Evolutionary conservation across 2,888 invertebrate genomes (phyloP).

Genomic region (Cantharis lateralis): DNA sequence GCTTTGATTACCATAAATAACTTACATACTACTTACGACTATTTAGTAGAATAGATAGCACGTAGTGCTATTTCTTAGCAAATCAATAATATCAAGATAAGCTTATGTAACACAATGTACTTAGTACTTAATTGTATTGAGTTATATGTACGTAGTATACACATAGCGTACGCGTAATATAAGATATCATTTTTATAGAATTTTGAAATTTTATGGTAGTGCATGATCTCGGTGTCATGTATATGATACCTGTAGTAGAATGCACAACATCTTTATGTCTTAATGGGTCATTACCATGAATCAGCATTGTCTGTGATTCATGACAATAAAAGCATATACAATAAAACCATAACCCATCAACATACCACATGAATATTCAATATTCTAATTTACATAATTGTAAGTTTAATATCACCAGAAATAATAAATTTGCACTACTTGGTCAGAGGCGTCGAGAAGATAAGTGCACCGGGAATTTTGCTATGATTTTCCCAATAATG

Average conservation of each 20-base stretch:
- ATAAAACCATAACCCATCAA: conserved; percentile 14
- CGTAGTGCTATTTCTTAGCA: background rate
- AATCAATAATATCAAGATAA: background rate
- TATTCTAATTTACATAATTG: background rate
- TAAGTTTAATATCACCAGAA: background rate
- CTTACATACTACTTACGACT: background rate
- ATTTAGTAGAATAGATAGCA: background rate
- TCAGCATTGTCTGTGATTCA: conserved; percentile 26
- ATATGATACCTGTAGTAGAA: background rate
- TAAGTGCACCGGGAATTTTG: background rate
- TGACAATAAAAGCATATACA: background rate
- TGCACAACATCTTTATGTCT: conserved; percentile 6
- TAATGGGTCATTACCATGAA: conserved; percentile 29
- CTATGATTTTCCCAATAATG: background rate
- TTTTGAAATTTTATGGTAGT: background rate
- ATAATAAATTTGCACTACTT: background rate
- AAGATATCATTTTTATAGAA: background rate
- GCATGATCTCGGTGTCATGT: background rate
- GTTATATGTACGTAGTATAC: background rate
- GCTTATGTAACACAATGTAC: background rate
- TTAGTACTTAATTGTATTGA: background rate
- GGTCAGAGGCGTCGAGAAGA: background rate
- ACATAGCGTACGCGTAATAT: background rate
- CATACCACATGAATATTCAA: conserved; percentile 36
- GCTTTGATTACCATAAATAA: background rate